A percentile compares a stretch with the other conserved stretches of the same genome.
phyloP scores from a whole-genome alignment of 2,888 invertebrate species.

The Conus canariensis region DNA sequence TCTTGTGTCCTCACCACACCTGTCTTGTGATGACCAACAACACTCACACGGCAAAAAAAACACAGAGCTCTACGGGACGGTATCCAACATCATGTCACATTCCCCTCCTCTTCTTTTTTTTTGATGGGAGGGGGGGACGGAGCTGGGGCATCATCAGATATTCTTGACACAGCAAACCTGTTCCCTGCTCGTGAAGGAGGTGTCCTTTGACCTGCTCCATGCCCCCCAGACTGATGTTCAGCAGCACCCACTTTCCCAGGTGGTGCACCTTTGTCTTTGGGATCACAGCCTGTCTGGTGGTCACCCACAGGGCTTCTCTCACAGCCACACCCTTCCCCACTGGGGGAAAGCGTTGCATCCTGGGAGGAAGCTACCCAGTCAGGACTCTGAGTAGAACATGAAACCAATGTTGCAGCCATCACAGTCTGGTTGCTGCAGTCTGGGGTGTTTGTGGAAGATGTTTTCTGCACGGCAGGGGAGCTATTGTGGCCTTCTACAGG shows the following conservation, averaged over 20 bases:
- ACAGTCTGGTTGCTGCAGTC: neutral
- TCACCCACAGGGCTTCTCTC: neutral
- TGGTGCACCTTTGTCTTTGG: neutral
- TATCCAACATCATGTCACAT: neutral
- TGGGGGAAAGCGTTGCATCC: neutral
- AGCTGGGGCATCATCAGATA: conserved; percentile 4
- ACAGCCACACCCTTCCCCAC: neutral
- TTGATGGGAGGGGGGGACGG: neutral
- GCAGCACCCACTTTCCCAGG: neutral
- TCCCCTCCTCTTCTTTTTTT: conserved; percentile 4
- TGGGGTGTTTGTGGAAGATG: neutral
- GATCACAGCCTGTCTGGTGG: neutral
- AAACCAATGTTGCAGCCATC: neutral
- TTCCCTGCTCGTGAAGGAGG: neutral
- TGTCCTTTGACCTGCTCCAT: neutral
- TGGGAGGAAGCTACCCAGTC: neutral
- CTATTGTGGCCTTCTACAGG: neutral
- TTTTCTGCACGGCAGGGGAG: neutral
- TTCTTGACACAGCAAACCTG: conserved; percentile 20
- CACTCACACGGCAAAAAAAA: neutral
- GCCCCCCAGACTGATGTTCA: neutral
- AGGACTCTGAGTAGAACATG: neutral
- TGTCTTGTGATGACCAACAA: neutral
- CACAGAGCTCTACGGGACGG: neutral
- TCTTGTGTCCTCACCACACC: no score